Evolutionary conservation across 2,888 invertebrate species (phyloP), one percentile per base, ranked within the genome.

Genomic region (Drosophila melanosoma): DNA sequence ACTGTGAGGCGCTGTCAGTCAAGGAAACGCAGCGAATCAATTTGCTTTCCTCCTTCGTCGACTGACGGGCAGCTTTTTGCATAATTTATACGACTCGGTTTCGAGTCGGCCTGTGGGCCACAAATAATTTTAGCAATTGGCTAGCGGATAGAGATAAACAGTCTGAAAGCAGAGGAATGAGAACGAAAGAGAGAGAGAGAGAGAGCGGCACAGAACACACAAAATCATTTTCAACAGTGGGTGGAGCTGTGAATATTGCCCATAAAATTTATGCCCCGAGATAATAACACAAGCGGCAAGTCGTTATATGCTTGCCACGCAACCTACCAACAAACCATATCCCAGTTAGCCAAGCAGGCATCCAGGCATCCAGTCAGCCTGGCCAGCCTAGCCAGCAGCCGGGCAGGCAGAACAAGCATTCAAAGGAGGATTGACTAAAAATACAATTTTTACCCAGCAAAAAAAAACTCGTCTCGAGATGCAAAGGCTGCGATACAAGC

Each of bases 201-300:
- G 58, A 52, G 38, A 59, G 52, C 67, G 71, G 68, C 71, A 20
- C 32, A 78, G 69, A 76, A 76, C 81, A 81, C 68, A 81, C 74
- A 79, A 66, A 74, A 74, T 45, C 76, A 90, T 79, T 88, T 83
- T 90, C 90, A 90, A 90, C 91, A 90, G 90, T 90, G 90, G 90
- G 90, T 91, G 90, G 91, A 90, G 91, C 81, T 90, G 90, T 90
- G 90, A 90, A 90, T 91, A 90, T 90, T 81, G 90, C 78, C 84
- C 81, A 83, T 84, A 81, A 87, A 90, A 87, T 90, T 81, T 87
- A 89, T 90, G 79, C 87, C 89, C 87, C 74, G 73, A 87, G 81
- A 87, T 87, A 89, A 90, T 89, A 88, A 87, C 90, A 82, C 85
- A 89, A 80, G 81, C 90, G 80, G 81, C 90, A 88, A 83, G 87